Evolutionary conservation across 2,888 invertebrate species (phyloP), one percentile per base, ranked within the genome.

Genomic region (Polia nebulosa): DNA sequence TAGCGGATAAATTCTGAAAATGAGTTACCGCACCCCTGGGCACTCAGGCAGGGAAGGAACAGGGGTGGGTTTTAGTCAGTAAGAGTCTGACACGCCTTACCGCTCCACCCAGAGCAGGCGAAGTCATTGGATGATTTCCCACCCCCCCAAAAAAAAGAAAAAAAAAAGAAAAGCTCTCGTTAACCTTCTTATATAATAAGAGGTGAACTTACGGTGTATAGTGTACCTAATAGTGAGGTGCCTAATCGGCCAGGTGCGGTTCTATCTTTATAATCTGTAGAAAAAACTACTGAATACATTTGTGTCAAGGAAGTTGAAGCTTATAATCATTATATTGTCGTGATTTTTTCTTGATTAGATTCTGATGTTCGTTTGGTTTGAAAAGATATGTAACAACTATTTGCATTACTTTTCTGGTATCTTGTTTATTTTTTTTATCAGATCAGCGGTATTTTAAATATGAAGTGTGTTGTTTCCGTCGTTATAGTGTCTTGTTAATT

Each of bases 201-300:
- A n/a, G n/a, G n/a, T n/a, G n/a, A n/a, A n/a, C n/a, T n/a, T n/a
- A n/a, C n/a, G n/a, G n/a, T n/a, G n/a, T n/a, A n/a, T n/a, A n/a
- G n/a, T n/a, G n/a, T n/a, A 39, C 27, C 2, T 57, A 57, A 44
- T 29, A 64, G 17, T 39, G 36, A 44, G 29, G 11, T 52, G 41
- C n/a, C 25, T 55, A 17, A 73, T 76, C 53, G 27, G 32, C 66
- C 70, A 74, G 68, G 41, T 77, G 68, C 9, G 6, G 7, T 34
- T 45, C 25, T 70, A 65, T 76, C 55, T 55, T 22, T 36, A 22
- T 41, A 57, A 70, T 70, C 45, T 59, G 22, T 34, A 71, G n/a
- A 62, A 55, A 49, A 67, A 67, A 58, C 20, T 41, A 64, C 17
- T 51, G 27, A 63, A 76, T 60, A 55, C 25, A 61, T 60, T 51